Evolutionary conservation across 1,140 invertebrate genomes (phyloP).

Genomic region (Melanaphis sacchari): DNA sequence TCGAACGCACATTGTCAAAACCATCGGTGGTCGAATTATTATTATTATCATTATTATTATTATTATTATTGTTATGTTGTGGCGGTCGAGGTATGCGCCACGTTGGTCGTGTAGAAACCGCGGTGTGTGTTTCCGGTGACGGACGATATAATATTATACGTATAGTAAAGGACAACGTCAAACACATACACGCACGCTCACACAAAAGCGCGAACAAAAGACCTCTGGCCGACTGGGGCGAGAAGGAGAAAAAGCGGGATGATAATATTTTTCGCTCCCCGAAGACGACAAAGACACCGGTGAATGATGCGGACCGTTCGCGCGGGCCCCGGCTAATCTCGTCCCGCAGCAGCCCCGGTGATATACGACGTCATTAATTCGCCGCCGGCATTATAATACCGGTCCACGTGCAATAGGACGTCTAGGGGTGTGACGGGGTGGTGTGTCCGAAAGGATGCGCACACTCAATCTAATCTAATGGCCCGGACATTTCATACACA

Average conservation of each 20-base stretch:
- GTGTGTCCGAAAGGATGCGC: conserved; percentile 49
- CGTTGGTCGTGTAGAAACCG: not conserved
- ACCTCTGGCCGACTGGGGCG: not conserved
- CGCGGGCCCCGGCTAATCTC: conserved; percentile 8
- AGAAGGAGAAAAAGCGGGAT: not conserved
- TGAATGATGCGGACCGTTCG: conserved; percentile 53
- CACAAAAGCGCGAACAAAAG: not conserved
- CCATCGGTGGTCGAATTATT: conserved; percentile 6
- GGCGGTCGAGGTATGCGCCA: not conserved
- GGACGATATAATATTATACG: not conserved
- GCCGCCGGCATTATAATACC: conserved; percentile 53
- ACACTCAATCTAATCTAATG: conserved; percentile 54
- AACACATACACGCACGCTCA: not conserved
- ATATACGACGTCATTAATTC: conserved; percentile 54
- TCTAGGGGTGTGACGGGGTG: not conserved
- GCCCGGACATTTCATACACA: conserved; percentile 43
- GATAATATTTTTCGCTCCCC: conserved; percentile 35
- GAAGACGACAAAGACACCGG: conserved; percentile 49
- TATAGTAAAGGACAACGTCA: not conserved
- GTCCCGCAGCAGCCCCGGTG: conserved; percentile 8
- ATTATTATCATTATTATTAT: not conserved
- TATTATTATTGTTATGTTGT: not conserved
- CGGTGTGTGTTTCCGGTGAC: not conserved
- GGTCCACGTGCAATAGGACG: not conserved
- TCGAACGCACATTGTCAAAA: conserved; percentile 31